Evolutionary conservation across 2,797 vertebrate species (phyloP).

Genomic region (Mus minutoides): DNA sequence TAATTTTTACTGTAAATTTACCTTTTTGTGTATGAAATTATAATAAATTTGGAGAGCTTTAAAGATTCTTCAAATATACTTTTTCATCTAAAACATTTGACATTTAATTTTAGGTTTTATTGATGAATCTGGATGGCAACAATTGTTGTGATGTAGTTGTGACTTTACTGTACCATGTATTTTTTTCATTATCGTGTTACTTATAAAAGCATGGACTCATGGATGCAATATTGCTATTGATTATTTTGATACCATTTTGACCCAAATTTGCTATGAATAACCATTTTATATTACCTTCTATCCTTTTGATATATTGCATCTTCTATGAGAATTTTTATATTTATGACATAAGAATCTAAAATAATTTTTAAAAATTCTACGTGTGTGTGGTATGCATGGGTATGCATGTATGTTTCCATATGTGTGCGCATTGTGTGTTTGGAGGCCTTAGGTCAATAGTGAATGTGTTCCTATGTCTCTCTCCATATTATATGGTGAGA

Average conservation of each 20-base stretch:
- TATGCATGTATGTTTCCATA: not conserved
- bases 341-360: not conserved
- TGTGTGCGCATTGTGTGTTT: not conserved
- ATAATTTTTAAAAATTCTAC: not conserved
- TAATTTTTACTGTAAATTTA: not conserved
- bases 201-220: not conserved
- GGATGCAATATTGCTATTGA: not conserved
- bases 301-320: not conserved
- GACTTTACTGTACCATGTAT: not conserved
- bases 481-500: not conserved
- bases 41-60: not conserved
- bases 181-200: not conserved
- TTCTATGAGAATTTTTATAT: not conserved
- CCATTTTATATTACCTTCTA: not conserved
- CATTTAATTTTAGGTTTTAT: not conserved
- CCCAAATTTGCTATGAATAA: not conserved
- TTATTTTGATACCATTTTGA: not conserved
- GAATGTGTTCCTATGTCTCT: not conserved
- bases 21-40: not conserved
- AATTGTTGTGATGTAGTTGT: not conserved
- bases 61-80: not conserved
- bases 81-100: constrained; percentile 4
- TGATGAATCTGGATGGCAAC: not conserved
- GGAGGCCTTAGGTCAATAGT: not conserved
- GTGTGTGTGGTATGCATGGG: not conserved